phyloP scores from a whole-genome alignment of 2,888 invertebrate genomes.

The Ephialtes manifestator region DNA sequence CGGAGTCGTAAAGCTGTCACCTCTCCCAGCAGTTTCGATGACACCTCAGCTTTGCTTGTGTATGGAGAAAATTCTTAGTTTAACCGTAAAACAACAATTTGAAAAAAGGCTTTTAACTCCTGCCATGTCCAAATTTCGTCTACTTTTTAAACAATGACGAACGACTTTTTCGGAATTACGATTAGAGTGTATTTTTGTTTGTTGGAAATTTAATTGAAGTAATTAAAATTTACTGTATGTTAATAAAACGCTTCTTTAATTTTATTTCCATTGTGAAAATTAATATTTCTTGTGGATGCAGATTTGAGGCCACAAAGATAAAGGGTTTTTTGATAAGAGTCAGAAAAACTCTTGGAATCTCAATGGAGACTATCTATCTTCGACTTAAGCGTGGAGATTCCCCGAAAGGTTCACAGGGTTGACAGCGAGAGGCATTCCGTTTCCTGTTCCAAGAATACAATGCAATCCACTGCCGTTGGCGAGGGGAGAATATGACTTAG shows the following conservation, averaged over 20 bases:
- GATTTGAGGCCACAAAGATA: neutral
- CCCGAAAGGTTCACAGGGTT: constrained; percentile 30
- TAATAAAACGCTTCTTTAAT: too few species aligned
- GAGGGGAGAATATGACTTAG: constrained; percentile 31
- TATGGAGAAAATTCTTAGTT: constrained; percentile 2
- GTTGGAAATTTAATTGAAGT: too few species aligned
- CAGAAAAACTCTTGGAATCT: neutral
- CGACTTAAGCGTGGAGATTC: neutral
- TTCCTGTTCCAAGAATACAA: constrained; percentile 51
- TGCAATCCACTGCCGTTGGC: neutral
- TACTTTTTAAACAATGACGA: too few species aligned
- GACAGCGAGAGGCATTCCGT: constrained; percentile 7
- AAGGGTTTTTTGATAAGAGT: neutral
- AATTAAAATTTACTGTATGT: too few species aligned
- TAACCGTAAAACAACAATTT: neutral
- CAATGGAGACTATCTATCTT: neutral
- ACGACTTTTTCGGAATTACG: too few species aligned
- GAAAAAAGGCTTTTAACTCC: too few species aligned
- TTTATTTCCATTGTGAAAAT: neutral
- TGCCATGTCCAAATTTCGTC: too few species aligned
- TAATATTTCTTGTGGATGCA: neutral
- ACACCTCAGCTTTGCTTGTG: constrained; percentile 53
- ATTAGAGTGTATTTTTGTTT: too few species aligned
- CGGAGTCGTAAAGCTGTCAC: constrained; percentile 70
- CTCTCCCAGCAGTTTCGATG: constrained; percentile 61